Base-by-base conservation (phyloP, 2,888 invertebrate genomes). In the Drosophila mercatorum region DNA sequence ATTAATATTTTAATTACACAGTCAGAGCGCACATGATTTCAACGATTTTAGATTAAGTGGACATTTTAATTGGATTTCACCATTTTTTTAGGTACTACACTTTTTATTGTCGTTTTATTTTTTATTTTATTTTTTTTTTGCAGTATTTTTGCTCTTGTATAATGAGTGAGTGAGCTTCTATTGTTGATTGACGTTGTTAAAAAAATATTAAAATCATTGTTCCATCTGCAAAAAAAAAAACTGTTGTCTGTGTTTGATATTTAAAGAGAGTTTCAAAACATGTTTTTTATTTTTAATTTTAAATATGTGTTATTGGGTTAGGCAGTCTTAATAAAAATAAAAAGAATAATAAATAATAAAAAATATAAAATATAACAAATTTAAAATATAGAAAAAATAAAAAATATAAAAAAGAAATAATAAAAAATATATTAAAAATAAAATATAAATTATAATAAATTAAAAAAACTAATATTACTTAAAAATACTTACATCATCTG, bases 1-100 rank as follows among this genome's bases (percentile, higher is more conserved):
- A 84, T 87, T 84, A 83, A 71, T 72, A 87, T 79, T 81, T 77
- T 87, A 89, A 89, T 84, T 81, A 84, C 77, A 56, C 72, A 59
- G 68, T 65, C 52, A 38, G 49, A 44, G 36, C 60, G 47, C 51
- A 62, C 53, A 68, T 65, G 68, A 69, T 53, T 77, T 53, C 52
- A 68, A 43, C 56, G 67, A 68, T 81, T 81, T 81, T 72, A 63
- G 68, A 71, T 83, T 65, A 72, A 78, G 76, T 70, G 75, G 46
- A 69, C 57, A 75, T 70, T 78, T 66, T 78, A 80, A 88, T 88
- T 88, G 68, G 76, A 77, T 79, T 77, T 75, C 60, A 31, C 53
- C 6, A 44, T 46, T 36, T 74, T 74, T 53, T 65, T 36, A 47
- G 22, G 22, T 28, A 17, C 8, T 17, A 34, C 6, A 34, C 3